Conservation (phyloP, 1,140 invertebrate species). For the Zaprionus camerounensis region DNA sequence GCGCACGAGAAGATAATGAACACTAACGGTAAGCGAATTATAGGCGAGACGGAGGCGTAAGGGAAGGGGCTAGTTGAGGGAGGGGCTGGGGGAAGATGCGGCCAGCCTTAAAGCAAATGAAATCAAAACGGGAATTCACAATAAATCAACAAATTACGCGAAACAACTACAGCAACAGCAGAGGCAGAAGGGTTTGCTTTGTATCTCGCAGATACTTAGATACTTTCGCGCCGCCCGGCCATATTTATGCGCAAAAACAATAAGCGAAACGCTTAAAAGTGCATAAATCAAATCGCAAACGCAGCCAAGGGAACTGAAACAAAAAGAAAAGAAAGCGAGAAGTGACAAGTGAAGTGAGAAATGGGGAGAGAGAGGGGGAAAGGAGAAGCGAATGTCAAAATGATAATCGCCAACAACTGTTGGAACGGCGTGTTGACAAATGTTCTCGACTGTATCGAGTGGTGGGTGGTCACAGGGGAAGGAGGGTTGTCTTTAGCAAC, state of each 20-base stretch:
- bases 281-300: constrained; percentile 77
- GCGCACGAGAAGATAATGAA: constrained; percentile 66
- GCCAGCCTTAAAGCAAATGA: constrained; percentile 42
- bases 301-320: constrained; percentile 66
- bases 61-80: constrained; percentile 5
- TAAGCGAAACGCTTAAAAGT: constrained; percentile 84
- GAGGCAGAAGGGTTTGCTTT: constrained; percentile 54
- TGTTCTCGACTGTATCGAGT: constrained; percentile 48
- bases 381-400: constrained; percentile 69
- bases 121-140: constrained; percentile 53
- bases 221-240: constrained; percentile 30
- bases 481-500: constrained; percentile 5
- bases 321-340: constrained; percentile 39
- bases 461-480: not conserved
- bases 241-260: constrained; percentile 81
- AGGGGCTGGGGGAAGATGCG: not conserved
- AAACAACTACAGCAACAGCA: not conserved
- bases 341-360: constrained; percentile 11
- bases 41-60: constrained; percentile 38
- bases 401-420: constrained; percentile 84
- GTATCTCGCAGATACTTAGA: constrained; percentile 56
- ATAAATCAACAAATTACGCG: constrained; percentile 82
- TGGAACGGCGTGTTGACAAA: constrained; percentile 76
- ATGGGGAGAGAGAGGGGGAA: constrained; percentile 35
- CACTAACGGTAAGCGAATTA: constrained; percentile 71